These are phyloP conservation scores for Hyperoplus immaculatus DNA, from an alignment of 2,797 vertebrate genomes.

Conservation along the genomic window DNA sequence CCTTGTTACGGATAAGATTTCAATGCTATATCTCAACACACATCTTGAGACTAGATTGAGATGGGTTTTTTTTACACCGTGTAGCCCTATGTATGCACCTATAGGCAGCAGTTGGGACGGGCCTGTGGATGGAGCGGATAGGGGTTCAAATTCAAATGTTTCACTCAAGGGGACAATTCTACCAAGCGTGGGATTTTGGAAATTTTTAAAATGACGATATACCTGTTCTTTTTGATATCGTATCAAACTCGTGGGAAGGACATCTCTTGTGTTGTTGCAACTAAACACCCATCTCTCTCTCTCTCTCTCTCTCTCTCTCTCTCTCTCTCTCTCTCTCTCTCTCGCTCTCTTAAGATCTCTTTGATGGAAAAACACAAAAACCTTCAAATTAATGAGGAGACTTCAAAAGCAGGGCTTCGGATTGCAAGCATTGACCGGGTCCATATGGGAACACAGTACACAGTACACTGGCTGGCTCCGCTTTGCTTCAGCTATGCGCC, in stretches of 20 bases:
- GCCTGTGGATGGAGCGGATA: slow-evolving; percentile 24
- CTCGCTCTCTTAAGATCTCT: slow-evolving; percentile 50
- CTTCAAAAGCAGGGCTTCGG: slow-evolving; percentile 59
- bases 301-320: too few species aligned
- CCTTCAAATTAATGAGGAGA: slow-evolving; percentile 52
- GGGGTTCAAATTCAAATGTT: slow-evolving; percentile 17
- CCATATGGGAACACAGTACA: slow-evolving; percentile 49
- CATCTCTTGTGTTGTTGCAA: slow-evolving; percentile 58
- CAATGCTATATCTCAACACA: slow-evolving; percentile 25
- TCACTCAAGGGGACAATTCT: slow-evolving; percentile 13
- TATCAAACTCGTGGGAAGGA: slow-evolving; percentile 46
- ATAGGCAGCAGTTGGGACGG: slow-evolving; percentile 7
- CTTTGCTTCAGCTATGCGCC: slow-evolving; percentile 59
- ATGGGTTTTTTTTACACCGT: slow-evolving; percentile 24
- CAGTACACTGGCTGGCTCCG: slow-evolving; percentile 37
- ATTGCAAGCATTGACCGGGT: slow-evolving; percentile 56
- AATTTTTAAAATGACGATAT: slow-evolving; percentile 29
- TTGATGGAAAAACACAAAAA: slow-evolving; percentile 47
- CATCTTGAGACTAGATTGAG: slow-evolving; percentile 6
- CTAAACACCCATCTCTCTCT: slow-evolving; percentile 2
- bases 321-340: too few species aligned
- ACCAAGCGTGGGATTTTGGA: neutral
- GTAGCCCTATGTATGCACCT: slow-evolving; percentile 3
- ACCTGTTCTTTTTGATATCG: slow-evolving; percentile 55
- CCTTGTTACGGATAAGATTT: slow-evolving; percentile 41